phyloP scores from a whole-genome alignment of 30 jellyfish, hydroid and myxozoan species.

The Cassiopea xamachana region DNA sequence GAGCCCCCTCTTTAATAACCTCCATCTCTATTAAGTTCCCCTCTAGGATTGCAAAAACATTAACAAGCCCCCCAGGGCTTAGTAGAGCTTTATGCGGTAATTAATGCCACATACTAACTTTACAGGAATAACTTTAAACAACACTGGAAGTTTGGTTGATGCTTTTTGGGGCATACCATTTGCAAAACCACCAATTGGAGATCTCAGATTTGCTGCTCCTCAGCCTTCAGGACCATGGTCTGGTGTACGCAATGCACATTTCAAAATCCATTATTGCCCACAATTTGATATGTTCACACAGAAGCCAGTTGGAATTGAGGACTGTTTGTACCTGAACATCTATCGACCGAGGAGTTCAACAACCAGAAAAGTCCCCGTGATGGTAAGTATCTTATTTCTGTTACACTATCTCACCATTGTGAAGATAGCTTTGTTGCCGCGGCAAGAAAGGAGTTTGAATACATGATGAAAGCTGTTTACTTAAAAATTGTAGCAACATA shows the following conservation, averaged over 20 bases:
- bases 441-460: no score
- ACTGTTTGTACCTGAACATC: conserved; percentile 26
- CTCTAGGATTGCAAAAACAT: no score
- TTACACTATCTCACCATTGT: not conserved
- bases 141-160: conserved; percentile 26
- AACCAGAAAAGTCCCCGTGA: conserved; percentile 12
- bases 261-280: conserved; percentile 1
- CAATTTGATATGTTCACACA: not conserved
- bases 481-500: no score
- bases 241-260: conserved; percentile 19
- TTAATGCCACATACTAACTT: not conserved
- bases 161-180: conserved; percentile 34
- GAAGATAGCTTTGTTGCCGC: no score
- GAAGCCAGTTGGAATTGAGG: conserved; percentile 11
- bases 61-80: no score
- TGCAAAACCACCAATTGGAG: conserved; percentile 60
- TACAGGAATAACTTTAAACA: not conserved
- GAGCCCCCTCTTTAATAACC: no score
- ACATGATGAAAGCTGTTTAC: no score
- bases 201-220: conserved; percentile 37
- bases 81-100: no score
- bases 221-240: conserved; percentile 16
- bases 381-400: conserved; percentile 9
- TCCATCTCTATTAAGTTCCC: no score
- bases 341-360: conserved; percentile 32